Base-by-base conservation (phyloP, 2,888 invertebrate species). In the Ctena decussata region DNA sequence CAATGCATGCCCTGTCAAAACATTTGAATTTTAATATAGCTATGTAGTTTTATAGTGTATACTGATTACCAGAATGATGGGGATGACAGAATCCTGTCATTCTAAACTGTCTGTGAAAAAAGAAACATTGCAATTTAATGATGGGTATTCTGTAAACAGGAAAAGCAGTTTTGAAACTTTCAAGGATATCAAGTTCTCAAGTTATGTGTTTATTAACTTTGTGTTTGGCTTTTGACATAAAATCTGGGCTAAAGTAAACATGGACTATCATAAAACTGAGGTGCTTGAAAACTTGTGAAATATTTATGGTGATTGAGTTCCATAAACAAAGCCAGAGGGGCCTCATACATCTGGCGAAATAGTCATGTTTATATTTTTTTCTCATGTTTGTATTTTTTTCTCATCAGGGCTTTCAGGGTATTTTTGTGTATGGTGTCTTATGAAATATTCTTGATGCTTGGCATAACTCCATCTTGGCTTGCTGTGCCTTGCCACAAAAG, bases 161-260 rank as follows among this genome's bases (percentile, higher is more conserved):
- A 35, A 65, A 65, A 30, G 65, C 32, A 32, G 18, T 65, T 53
- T 53, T 35, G 21, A 35, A 24, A 11, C 21, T 65, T 65, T 65
- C 65, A 65, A 35, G 35, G 65, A 18, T 65, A 65, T 65, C 65
- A 35, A 30, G 18, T 65, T 65, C 21, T 24, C 30, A 35, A 35
- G 65, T 65, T 65, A 65, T 65, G 32, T 6, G 65, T 35, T 65
- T 65, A 65, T 3, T 5, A 65, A 65, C 24, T 32, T 65, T 65
- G 21, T 65, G 65, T 65, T 65, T 65, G 18, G 21, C 27, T 65
- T 35, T 65, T 65, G 65, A 65, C 65, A 65, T 65, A 65, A 65
- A 65, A 65, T 12, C 8, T 12, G 35, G 35, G 65, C 65, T 35
- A 35, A 65, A 35, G 24, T 35, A 65, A 65, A 65, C 65, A 65